These are phyloP conservation scores for Melanocharis versteri DNA, from an alignment of 2,113 vertebrate genomes.

Conservation along the genomic window DNA sequence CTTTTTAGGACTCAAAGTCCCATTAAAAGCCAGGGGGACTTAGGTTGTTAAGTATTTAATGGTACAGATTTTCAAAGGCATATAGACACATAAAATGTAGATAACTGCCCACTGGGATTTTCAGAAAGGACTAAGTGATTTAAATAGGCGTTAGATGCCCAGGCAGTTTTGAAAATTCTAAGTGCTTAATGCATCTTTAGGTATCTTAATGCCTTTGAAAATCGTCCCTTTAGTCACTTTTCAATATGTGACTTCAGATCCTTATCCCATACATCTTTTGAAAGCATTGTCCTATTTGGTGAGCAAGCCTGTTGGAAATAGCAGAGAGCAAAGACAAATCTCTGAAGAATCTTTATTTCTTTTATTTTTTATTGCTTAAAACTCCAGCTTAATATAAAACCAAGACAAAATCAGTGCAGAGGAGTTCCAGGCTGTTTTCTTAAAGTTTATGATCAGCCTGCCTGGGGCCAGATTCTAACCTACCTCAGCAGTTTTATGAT, in stretches of 20 bases:
- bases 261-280: background rate
- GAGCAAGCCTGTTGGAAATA: background rate
- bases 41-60: slow-evolving; percentile 49
- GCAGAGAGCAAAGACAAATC: background rate
- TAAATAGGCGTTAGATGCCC: slow-evolving; percentile 29
- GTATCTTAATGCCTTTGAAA: slow-evolving; percentile 48
- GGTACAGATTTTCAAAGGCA: slow-evolving; percentile 45
- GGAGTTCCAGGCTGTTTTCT: background rate
- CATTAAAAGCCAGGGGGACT: slow-evolving; percentile 13
- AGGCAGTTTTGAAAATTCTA: slow-evolving; percentile 17
- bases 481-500: background rate
- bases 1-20: slow-evolving; percentile 21
- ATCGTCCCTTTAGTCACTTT: background rate
- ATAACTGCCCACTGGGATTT: slow-evolving; percentile 37
- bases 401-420: background rate
- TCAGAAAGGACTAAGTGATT: slow-evolving; percentile 51
- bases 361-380: background rate
- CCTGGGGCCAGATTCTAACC: background rate
- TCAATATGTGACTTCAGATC: background rate
- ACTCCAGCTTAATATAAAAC: background rate
- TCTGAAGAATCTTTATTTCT: background rate
- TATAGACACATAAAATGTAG: slow-evolving; percentile 34
- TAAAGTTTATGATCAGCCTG: background rate
- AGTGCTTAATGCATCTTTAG: slow-evolving; percentile 53
- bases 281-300: background rate